These are phyloP conservation scores for Sphaerophoria taeniata DNA, from an alignment of 2,888 invertebrate genomes.

Conservation along the genomic window DNA sequence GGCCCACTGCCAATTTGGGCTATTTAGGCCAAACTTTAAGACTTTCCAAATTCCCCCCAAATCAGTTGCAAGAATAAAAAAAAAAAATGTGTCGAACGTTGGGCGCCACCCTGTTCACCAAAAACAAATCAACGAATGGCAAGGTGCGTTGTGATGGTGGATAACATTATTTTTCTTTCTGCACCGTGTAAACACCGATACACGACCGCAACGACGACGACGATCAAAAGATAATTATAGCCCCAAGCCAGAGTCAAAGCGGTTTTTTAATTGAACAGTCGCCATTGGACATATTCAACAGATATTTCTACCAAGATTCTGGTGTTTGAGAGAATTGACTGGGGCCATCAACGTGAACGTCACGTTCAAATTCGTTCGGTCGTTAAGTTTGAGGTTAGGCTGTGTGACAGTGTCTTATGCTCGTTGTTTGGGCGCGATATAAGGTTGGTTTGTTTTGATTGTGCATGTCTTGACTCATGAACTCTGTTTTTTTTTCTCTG, in stretches of 20 bases:
- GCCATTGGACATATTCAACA: constrained; percentile 68
- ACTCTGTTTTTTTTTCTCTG: constrained; percentile 10
- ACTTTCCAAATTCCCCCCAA: background rate
- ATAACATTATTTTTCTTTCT: constrained; percentile 33
- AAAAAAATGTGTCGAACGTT: background rate
- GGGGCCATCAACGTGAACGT: background rate
- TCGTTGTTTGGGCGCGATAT: constrained; percentile 58
- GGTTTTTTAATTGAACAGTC: constrained; percentile 71
- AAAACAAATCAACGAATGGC: background rate
- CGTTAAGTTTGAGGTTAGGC: constrained; percentile 18
- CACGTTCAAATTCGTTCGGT: constrained; percentile 11
- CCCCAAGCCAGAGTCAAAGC: constrained; percentile 30
- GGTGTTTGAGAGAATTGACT: constrained; percentile 24
- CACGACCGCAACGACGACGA: constrained; percentile 35
- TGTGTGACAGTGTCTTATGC: constrained; percentile 2
- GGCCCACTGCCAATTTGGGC: too few species aligned
- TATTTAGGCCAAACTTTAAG: background rate
- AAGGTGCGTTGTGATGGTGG: constrained; percentile 35
- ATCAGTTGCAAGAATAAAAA: background rate
- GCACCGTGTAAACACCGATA: constrained; percentile 41
- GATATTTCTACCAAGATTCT: constrained; percentile 54
- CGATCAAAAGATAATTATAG: constrained; percentile 69
- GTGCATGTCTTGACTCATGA: constrained; percentile 42
- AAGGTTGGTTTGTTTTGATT: constrained; percentile 69
- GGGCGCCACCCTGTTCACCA: constrained; percentile 27